Conservation (phyloP, 2,888 invertebrate genomes). For the Agonopterix arenella region DNA sequence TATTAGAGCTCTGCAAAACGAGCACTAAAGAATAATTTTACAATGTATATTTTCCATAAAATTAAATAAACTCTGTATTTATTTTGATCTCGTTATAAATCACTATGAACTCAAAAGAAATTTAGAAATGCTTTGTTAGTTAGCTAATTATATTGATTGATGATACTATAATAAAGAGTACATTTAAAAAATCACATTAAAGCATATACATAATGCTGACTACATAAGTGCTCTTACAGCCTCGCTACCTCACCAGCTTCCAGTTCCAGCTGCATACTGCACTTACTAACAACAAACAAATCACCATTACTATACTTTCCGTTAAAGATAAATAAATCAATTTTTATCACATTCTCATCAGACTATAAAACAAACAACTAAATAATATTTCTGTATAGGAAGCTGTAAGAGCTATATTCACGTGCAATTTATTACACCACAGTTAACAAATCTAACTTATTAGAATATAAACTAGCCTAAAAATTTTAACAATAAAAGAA, state of each 20-base stretch:
- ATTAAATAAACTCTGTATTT: slow-evolving; percentile 77
- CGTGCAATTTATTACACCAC: slow-evolving; percentile 73
- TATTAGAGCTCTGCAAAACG: slow-evolving; percentile 66
- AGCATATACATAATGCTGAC: slow-evolving; percentile 78
- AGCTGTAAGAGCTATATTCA: slow-evolving; percentile 68
- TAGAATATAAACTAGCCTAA: slow-evolving; percentile 75
- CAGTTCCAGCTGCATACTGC: slow-evolving; percentile 38
- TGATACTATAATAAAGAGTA: slow-evolving; percentile 76
- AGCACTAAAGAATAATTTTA: slow-evolving; percentile 69
- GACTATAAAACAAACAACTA: slow-evolving; percentile 60
- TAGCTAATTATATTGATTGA: slow-evolving; percentile 73
- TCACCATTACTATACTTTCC: slow-evolving; percentile 36
- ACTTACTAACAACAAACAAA: slow-evolving; percentile 65
- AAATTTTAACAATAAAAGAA: slow-evolving; percentile 74
- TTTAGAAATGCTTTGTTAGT: slow-evolving; percentile 68
- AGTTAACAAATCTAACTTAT: slow-evolving; percentile 76
- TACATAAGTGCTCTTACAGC: slow-evolving; percentile 73
- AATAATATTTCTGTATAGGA: slow-evolving; percentile 50
- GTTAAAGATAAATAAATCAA: slow-evolving; percentile 49
- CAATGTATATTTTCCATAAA: slow-evolving; percentile 73
- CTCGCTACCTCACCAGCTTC: slow-evolving; percentile 32
- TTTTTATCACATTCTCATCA: slow-evolving; percentile 71
- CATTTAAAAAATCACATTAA: slow-evolving; percentile 78
- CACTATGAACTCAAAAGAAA: slow-evolving; percentile 70
- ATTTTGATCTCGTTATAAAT: slow-evolving; percentile 73